Evolutionary conservation across 2,113 vertebrate genomes (phyloP).

Genomic region (Tetrax tetrax): DNA sequence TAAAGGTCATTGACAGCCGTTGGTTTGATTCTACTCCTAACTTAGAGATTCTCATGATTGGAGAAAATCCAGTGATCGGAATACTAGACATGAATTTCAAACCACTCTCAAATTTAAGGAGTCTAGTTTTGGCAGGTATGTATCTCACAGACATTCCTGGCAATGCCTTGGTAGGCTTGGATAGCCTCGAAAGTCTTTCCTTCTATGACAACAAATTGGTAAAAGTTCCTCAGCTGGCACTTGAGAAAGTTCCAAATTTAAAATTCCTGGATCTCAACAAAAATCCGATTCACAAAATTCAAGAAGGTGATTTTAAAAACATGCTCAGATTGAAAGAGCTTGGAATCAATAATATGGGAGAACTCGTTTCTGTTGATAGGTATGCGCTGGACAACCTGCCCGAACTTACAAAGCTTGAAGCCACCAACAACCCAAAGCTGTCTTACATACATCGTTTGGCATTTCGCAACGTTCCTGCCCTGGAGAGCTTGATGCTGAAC

Average conservation of each 20-base stretch:
- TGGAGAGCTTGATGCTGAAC: slow-evolving; percentile 98
- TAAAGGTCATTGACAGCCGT: slow-evolving; percentile 90
- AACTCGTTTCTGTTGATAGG: slow-evolving; percentile 91
- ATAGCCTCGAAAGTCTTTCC: slow-evolving; percentile 96
- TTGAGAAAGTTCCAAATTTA: slow-evolving; percentile 93
- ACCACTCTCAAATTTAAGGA: slow-evolving; percentile 89
- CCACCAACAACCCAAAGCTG: slow-evolving; percentile 96
- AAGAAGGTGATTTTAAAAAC: slow-evolving; percentile 94
- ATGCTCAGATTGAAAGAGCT: slow-evolving; percentile 95
- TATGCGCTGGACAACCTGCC: slow-evolving; percentile 94
- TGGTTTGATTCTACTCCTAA: slow-evolving; percentile 98
- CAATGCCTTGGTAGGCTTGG: slow-evolving; percentile 94
- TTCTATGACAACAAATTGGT: slow-evolving; percentile 96
- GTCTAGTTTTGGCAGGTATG: slow-evolving; percentile 97
- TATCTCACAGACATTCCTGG: slow-evolving; percentile 93
- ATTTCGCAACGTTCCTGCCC: slow-evolving; percentile 91
- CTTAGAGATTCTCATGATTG: slow-evolving; percentile 98
- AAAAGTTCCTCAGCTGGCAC: slow-evolving; percentile 90
- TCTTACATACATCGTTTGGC: slow-evolving; percentile 90
- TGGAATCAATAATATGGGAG: slow-evolving; percentile 96
- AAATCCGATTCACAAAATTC: slow-evolving; percentile 94
- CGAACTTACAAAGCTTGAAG: slow-evolving; percentile 95
- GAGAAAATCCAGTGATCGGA: slow-evolving; percentile 95
- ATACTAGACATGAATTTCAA: slow-evolving; percentile 96
- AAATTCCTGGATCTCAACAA: slow-evolving; percentile 99